A percentile compares a stretch with the other conserved stretches of the same genome.
phyloP scores from a whole-genome alignment of 2,888 invertebrate species.

The Nomada ruficornis region DNA sequence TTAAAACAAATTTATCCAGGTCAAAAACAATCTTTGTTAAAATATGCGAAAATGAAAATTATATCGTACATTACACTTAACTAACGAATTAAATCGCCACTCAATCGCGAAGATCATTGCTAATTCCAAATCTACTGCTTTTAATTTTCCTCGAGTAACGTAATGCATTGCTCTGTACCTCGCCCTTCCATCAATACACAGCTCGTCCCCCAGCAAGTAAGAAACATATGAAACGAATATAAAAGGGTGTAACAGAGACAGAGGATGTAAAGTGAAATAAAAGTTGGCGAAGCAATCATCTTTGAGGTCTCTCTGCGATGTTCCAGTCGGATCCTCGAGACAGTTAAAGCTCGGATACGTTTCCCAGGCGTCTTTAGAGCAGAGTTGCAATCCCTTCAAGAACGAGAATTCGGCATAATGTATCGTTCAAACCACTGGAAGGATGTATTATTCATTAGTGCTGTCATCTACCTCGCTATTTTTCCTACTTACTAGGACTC shows the following conservation, averaged over 20 bases:
- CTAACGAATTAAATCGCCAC: too few species aligned
- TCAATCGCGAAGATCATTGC: too few species aligned
- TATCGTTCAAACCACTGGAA: constrained; percentile 74
- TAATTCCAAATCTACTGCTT: too few species aligned
- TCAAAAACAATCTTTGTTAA: too few species aligned
- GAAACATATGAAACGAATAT: too few species aligned
- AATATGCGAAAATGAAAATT: too few species aligned
- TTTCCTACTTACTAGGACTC: background rate
- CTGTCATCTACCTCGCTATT: constrained; percentile 33
- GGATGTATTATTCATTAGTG: constrained; percentile 82
- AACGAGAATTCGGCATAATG: constrained; percentile 77
- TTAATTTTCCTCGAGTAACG: too few species aligned
- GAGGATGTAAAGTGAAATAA: background rate
- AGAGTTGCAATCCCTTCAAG: constrained; percentile 63
- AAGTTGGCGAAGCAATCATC: constrained; percentile 3
- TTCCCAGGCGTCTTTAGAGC: constrained; percentile 64
- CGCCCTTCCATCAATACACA: too few species aligned
- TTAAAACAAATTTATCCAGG: too few species aligned
- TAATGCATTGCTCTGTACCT: too few species aligned
- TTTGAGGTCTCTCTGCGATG: background rate
- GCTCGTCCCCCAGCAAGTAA: too few species aligned
- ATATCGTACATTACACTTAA: too few species aligned
- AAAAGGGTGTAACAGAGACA: background rate
- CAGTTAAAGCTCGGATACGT: constrained; percentile 42
- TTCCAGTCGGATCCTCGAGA: background rate